Evolutionary conservation across 2,888 invertebrate genomes (phyloP), one percentile per base, ranked within the genome.

Genomic region (Copidosoma aretas): DNA sequence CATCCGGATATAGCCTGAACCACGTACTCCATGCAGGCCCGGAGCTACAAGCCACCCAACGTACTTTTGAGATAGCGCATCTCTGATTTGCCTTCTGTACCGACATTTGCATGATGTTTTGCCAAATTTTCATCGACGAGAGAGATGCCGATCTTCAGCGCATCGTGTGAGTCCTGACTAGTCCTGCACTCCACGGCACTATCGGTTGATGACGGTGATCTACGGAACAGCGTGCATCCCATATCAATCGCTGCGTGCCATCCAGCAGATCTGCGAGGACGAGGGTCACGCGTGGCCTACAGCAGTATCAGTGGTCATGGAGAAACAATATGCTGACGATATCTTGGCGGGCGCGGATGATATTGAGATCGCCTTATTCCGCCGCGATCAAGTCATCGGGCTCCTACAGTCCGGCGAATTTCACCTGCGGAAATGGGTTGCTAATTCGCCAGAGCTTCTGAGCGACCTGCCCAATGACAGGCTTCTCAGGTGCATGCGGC

Each of bases 251-350:
- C n/a, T 59, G 15, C 59, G 65, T 0, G 25, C 54, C 10, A 14
- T 65, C 12, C 8, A 53, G 15, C 65, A 65, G 15, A 53, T 65
- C 1, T 65, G 65, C 24, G 14, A n/a, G 0, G 65, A 65, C n/a
- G 65, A 65, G 15, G 65, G 60, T 19, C 8, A 1, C 5, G 12
- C n/a, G 1, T 53, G n/a, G 14, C 60, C 65, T 3, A 43, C 59
- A 10, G 65, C 24, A 1, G 52, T 53, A 10, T 39, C 17, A n/a
- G n/a, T 46, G 1, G 17, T 65, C 0, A 5, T 46, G 15, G n/a
- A 59, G 15, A 53, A 65, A 3, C 41, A 22, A 10, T 65, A 65
- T 25, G 51, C 56, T n/a, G 60, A 65, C 52, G 60, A 59, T n/a
- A 14, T 59, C 19, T 32, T 65, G 1, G 53, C 53, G 5, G 65